Evolutionary conservation across 2,113 vertebrate species (phyloP).

Genomic region (Vanacampus margaritifer): DNA sequence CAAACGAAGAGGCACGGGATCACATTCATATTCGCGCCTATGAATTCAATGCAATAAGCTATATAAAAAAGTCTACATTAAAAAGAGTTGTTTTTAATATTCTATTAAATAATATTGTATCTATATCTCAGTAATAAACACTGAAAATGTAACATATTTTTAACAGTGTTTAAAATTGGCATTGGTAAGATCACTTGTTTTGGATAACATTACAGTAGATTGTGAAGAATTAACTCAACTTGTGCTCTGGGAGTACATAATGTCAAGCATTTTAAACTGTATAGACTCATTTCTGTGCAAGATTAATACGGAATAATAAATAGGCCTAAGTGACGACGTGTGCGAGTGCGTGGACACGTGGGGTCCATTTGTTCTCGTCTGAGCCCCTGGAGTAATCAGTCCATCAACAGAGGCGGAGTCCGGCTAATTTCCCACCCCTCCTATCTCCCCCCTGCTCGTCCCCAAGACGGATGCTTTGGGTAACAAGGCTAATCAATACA

Average conservation of each 20-base stretch:
- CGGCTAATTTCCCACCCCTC: constrained; percentile 71
- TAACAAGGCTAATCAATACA: constrained; percentile 82
- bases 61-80: too few relatives aligned
- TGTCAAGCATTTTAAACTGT: background rate
- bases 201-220: background rate
- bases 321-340: background rate
- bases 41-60: too few relatives aligned
- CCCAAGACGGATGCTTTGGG: constrained; percentile 74
- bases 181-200: background rate
- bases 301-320: background rate
- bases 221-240: background rate
- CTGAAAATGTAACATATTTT: too few relatives aligned
- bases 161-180: too few relatives aligned
- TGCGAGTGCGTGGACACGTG: constrained; percentile 37
- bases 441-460: constrained; percentile 38
- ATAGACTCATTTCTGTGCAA: background rate
- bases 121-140: too few relatives aligned
- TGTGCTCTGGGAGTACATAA: background rate
- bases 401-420: constrained; percentile 64
- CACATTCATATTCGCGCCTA: too few relatives aligned
- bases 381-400: constrained; percentile 73
- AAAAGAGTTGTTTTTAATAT: too few relatives aligned
- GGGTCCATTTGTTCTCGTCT: constrained; percentile 65
- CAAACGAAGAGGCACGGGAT: too few relatives aligned
- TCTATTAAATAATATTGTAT: too few relatives aligned